Evolutionary conservation across 2,113 vertebrate species (phyloP).

Genomic region (Onychorhynchus coronatus): DNA sequence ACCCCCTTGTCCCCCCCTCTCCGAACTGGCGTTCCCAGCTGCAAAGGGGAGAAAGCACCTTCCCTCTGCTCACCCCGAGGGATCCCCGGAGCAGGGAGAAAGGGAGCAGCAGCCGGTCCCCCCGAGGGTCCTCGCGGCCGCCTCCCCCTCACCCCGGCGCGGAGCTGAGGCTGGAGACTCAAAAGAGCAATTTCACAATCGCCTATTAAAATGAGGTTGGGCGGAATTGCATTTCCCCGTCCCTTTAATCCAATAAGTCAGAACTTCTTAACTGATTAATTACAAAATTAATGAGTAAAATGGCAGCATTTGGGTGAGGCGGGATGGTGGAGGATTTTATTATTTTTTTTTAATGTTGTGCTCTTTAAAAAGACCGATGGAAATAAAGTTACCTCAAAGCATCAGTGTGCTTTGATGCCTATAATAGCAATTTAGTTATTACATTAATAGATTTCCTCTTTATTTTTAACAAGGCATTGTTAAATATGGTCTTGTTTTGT

Average conservation of each 20-base stretch:
- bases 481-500: conserved; percentile 1
- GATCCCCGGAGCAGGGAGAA: not conserved
- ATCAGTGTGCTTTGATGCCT: conserved; percentile 19
- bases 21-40: not conserved
- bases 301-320: conserved; percentile 11
- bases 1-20: not conserved
- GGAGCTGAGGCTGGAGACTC: not conserved
- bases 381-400: conserved; percentile 57
- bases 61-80: not conserved
- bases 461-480: conserved; percentile 18
- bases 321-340: not conserved
- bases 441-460: conserved; percentile 21
- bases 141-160: not conserved
- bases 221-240: conserved; percentile 12
- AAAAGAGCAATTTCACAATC: not conserved
- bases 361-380: conserved; percentile 15
- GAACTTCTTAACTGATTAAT: conserved; percentile 60
- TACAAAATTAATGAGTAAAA: conserved; percentile 57
- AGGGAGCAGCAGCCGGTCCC: not conserved
- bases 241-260: conserved; percentile 56
- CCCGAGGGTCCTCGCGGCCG: not conserved
- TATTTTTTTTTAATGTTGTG: not conserved
- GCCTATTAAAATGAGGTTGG: not conserved
- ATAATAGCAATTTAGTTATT: conserved; percentile 29
- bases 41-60: not conserved